These are phyloP conservation scores for Andrena praecox DNA, from an alignment of 2,888 invertebrate species.

Conservation along the genomic window DNA sequence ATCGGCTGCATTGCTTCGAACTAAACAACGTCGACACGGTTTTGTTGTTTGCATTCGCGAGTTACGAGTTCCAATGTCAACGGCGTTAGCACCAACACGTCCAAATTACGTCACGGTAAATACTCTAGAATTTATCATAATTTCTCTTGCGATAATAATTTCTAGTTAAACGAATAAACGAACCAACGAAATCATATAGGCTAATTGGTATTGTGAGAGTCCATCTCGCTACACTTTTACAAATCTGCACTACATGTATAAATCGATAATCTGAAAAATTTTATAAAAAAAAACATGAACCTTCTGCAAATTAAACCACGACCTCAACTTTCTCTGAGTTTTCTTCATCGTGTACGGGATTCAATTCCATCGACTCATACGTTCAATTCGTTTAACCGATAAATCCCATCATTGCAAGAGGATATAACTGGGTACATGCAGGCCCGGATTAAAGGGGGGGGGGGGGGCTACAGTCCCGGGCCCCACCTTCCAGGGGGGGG, in stretches of 20 bases:
- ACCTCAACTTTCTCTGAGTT: too few species aligned
- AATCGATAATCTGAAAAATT: slow-evolving; percentile 61
- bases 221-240: not conserved
- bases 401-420: too few species aligned
- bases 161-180: not conserved
- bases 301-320: too few species aligned
- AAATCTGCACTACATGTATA: slow-evolving; percentile 34
- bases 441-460: too few species aligned
- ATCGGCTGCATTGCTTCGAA: not conserved
- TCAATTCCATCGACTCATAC: too few species aligned
- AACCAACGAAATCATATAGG: not conserved
- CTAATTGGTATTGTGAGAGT: not conserved
- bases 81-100: not conserved
- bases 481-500: too few species aligned
- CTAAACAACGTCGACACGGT: slow-evolving; percentile 4
- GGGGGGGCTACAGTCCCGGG: too few species aligned
- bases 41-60: not conserved
- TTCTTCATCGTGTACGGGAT: too few species aligned
- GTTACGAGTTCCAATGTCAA: not conserved
- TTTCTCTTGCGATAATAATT: too few species aligned
- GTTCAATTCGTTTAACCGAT: too few species aligned
- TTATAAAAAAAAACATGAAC: slow-evolving; percentile 70
- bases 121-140: not conserved
- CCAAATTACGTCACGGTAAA: not conserved
- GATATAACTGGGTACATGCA: too few species aligned